These are phyloP conservation scores for Drosophila bocqueti DNA, from an alignment of 1,140 invertebrate species.

Conservation along the genomic window DNA sequence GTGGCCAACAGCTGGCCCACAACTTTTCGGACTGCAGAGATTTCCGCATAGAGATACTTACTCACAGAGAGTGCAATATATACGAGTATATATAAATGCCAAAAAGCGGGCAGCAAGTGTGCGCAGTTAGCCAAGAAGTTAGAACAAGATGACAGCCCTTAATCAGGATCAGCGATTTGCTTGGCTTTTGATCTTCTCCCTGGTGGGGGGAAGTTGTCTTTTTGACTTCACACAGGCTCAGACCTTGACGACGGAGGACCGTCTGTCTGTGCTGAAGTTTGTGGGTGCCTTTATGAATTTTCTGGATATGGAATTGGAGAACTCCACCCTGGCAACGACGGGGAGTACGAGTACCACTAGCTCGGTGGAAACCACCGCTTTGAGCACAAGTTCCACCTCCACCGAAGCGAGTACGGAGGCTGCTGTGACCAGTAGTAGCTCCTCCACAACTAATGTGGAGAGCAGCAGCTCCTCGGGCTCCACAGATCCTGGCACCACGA, in stretches of 20 bases:
- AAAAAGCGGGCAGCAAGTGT: neutral
- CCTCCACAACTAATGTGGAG: neutral
- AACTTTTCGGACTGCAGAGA: neutral
- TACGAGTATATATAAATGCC: constrained; percentile 19
- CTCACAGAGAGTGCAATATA: too few relatives aligned
- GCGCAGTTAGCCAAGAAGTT: constrained; percentile 13
- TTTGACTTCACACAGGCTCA: constrained; percentile 29
- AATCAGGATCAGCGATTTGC: constrained; percentile 40
- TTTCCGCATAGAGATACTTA: constrained; percentile 35
- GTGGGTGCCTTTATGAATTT: constrained; percentile 65
- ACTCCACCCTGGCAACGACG: constrained; percentile 26
- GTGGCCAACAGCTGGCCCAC: constrained; percentile 6
- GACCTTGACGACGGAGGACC: constrained; percentile 57
- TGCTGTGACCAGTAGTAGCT: neutral
- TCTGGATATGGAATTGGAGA: constrained; percentile 50
- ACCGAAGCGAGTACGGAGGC: constrained; percentile 18
- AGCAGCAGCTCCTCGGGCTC: neutral
- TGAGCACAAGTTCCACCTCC: neutral
- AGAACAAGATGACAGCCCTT: constrained; percentile 31
- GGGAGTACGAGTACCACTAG: constrained; percentile 3
- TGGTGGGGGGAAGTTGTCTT: constrained; percentile 13
- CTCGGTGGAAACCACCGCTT: constrained; percentile 29
- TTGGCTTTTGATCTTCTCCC: constrained; percentile 27
- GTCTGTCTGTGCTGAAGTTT: constrained; percentile 58
- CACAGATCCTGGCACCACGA: neutral